Base-by-base conservation (phyloP, 37 sponge, comb jelly and placozoan genomes). In the Spongilla lacustris region DNA sequence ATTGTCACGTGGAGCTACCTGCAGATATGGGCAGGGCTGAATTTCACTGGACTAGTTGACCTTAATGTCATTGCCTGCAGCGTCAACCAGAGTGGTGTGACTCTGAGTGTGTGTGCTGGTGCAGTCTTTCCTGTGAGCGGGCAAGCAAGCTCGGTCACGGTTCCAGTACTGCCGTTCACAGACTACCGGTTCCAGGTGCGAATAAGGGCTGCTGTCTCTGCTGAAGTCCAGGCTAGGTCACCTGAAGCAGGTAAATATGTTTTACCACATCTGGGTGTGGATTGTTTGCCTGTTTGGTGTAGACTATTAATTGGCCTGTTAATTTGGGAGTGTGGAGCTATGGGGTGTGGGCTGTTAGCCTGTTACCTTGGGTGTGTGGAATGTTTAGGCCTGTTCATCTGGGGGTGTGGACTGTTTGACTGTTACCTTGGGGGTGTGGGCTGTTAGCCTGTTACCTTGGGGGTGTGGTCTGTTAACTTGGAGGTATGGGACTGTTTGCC, bases 1-100 rank as follows among this genome's bases (percentile, higher is more conserved):
- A 66, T 13, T 8, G 12, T 91, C 29, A 34, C 34, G 0, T 91
- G 91, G 91, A 75, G 5, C 19, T 69, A 87, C n/a, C 78, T 66
- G 24, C 83, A 91, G 36, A 6, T 82, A 69, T 77, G 87, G 67
- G 74, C 37, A 33, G 82, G 82, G 67, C 69, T 81, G 2, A 66
- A 81, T 33, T 81, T 88, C 50, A 81, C 83, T 0, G 11, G 68
- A 5, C n/a, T 66, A 38, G 49, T 82, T 17, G 29, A 66, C 12
- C 26, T 88, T 23, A 2, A 23, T 23, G 71, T 81, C 17, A 75
- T 28, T 4, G 24, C 66, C 11, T 88, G 88, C 32, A 49, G n/a
- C 26, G 71, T 88, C 8, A 67, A 30, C 46, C 88, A 88, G 33
- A 68, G 19, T 46, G 77, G 75, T 5, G 23, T 68, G 2, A 46